Evolutionary conservation across 2,797 vertebrate species (phyloP).

Genomic region (Thalassophryne amazonica): DNA sequence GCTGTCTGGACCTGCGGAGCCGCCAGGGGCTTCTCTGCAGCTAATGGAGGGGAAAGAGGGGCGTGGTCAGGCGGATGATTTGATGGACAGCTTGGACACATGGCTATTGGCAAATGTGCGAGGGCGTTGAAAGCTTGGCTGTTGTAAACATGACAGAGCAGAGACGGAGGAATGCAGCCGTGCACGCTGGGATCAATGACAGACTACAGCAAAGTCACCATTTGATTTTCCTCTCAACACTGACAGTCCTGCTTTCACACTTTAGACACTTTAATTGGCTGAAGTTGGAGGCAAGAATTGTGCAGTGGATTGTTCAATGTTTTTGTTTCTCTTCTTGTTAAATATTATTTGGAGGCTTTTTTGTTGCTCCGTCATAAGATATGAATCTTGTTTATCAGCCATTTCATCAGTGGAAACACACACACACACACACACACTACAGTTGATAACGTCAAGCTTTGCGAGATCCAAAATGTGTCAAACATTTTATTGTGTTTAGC

Average conservation of each 20-base stretch:
- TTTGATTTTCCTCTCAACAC: slow-evolving; percentile 35
- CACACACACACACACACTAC: too few species aligned
- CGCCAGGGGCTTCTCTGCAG: slow-evolving; percentile 44
- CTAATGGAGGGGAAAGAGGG: slow-evolving; percentile 59
- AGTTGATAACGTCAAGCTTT: too few species aligned
- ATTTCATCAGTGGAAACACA: slow-evolving; percentile 37
- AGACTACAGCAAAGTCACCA: slow-evolving; percentile 21
- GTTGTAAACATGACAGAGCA: slow-evolving; percentile 54
- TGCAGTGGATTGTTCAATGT: slow-evolving; percentile 12
- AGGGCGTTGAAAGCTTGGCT: slow-evolving; percentile 31
- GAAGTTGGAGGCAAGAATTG: slow-evolving; percentile 25
- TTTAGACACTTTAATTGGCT: slow-evolving; percentile 61
- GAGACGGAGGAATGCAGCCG: slow-evolving; percentile 24
- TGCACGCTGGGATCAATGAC: slow-evolving; percentile 45
- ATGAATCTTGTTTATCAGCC: slow-evolving; percentile 27
- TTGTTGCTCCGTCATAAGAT: slow-evolving; percentile 32
- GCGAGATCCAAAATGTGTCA: too few species aligned
- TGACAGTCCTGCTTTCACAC: slow-evolving; percentile 57
- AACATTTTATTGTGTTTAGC: background rate
- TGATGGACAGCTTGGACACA: slow-evolving; percentile 45
- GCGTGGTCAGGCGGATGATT: slow-evolving; percentile 17
- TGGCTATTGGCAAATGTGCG: slow-evolving; percentile 17
- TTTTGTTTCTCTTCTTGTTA: slow-evolving; percentile 11
- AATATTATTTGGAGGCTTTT: slow-evolving; percentile 29
- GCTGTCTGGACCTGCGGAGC: slow-evolving; percentile 57